Evolutionary conservation across 2,888 invertebrate genomes (phyloP).

Genomic region (Tenthredo notha): DNA sequence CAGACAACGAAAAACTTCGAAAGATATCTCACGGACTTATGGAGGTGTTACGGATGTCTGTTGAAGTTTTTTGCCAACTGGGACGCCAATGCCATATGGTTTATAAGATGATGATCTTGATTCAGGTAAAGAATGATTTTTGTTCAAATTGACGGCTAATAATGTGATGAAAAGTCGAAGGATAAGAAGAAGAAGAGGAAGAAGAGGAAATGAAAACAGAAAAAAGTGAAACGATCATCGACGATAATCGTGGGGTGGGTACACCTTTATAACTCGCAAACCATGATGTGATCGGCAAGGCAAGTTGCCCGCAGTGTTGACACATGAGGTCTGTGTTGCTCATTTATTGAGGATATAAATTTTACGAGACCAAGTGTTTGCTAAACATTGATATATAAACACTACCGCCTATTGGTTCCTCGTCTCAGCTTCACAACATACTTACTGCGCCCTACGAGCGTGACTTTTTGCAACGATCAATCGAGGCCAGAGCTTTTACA

Average conservation of each 20-base stretch:
- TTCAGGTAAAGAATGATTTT: not conserved
- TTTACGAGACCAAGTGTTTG: conserved; percentile 53
- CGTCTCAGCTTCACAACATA: not conserved
- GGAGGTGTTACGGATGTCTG: too few species aligned
- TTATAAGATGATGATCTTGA: not conserved
- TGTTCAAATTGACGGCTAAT: not conserved
- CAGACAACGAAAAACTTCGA: too few species aligned
- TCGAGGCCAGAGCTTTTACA: not conserved
- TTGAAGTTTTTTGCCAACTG: too few species aligned
- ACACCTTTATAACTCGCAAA: not conserved
- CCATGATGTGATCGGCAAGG: not conserved
- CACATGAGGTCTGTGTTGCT: conserved; percentile 41
- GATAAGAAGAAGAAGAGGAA: not conserved
- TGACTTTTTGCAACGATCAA: conserved; percentile 14
- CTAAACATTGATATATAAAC: conserved; percentile 52
- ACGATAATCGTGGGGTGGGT: not conserved
- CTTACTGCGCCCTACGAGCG: not conserved
- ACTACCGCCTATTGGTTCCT: conserved; percentile 49
- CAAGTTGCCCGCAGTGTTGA: conserved; percentile 21
- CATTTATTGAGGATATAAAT: conserved; percentile 54
- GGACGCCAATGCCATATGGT: too few species aligned
- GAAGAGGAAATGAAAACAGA: not conserved
- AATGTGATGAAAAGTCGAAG: not conserved
- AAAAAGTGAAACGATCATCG: not conserved
- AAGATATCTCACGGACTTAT: too few species aligned